Base-by-base conservation (phyloP, 2,888 invertebrate species). In the Orchestes rusci region DNA sequence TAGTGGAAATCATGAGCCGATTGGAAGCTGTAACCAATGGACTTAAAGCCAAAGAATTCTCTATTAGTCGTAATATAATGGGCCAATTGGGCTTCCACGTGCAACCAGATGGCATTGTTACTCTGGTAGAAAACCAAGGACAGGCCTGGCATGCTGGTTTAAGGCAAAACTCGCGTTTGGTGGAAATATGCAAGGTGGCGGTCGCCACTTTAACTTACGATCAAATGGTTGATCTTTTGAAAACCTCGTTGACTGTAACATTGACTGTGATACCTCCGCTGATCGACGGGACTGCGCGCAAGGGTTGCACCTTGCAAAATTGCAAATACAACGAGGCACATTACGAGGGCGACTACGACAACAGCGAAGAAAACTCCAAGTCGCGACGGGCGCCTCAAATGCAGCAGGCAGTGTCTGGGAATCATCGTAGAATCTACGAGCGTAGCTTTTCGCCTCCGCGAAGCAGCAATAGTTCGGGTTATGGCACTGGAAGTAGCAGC, bases 71-170 rank as follows among this genome's bases (percentile, higher is more conserved):
- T 15, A 92, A 90, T 62, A 78, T 79, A 38, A 75, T 85, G 56
- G 84, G 88, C 10, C 92, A 92, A 63, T 76, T 94, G 35, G 93
- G 91, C 10, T 88, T 88, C 68, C 87, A 88, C 68, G 90, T 93
- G 27, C 91, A 92, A 61, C 87, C 88, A 12, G 93, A 93, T 67
- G 95, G 95, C 2, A 80, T 95, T 16, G 91, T 95, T 19, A 93
- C 93, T 2, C 86, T 92, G 59, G 59, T 94, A n/a, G 93, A 93
- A 64, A 75, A 73, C 56, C 70, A 76, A 64, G 80, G 79, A 17
- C 70, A 73, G 23, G 84, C 86, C 19, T 82, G 81, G 70, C 78
- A 82, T 45, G 87, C 90, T 2, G 95, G 94, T n/a, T 74, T 96
- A 34, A 72, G 88, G 34, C 89, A 90, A 64, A 92, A 92, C 46